Base-by-base conservation (phyloP, 2,888 invertebrate species). In the Drosophila borealis region DNA sequence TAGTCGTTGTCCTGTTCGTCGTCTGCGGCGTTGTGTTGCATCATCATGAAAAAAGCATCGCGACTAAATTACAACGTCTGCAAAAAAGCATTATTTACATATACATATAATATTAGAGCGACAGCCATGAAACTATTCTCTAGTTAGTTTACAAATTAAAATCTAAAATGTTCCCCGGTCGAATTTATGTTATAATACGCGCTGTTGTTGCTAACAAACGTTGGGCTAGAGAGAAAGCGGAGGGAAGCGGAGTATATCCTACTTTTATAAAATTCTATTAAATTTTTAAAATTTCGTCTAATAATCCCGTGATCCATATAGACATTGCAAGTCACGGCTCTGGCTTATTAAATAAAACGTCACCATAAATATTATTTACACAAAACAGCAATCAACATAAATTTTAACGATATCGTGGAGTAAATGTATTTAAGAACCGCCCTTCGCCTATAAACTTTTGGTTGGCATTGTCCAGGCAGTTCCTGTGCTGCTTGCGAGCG, bases 1-100 rank as follows among this genome's bases (percentile, higher is more conserved):
- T 84, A 84, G 84, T 89, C 88, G 84, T 74, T 70, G 87, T 75
- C 78, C 78, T 64, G 68, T 55, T 45, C 19, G 54, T 56, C 56
- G 33, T 54, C 78, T 59, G 45, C 21, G 33, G 34, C 37, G 51
- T 46, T 45, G 72, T 39, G 48, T 44, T 45, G 29, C 29, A 29
- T 46, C 25, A 29, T 46, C 39, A 62, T 50, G 42, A 50, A 61
- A 76, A 60, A 66, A 62, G 46, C 55, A 74, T 41, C 50, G 70
- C 54, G 70, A 71, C 78, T 73, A 73, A 73, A 88, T 83, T 80
- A 86, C 70, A 70, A 56, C 55, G 34, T 33, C 67, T 73, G 53
- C 62, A 68, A 65, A 70, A 67, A 67, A 50, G 51, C 49, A 57
- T 66, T 70, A 79, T 61, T 69, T 66, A 56, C 45, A 62, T 63